A percentile compares a stretch with the other conserved stretches of the same genome.
Evolutionary conservation across 2,888 invertebrate genomes (phyloP).

Genomic region (Monopis laevigella): DNA sequence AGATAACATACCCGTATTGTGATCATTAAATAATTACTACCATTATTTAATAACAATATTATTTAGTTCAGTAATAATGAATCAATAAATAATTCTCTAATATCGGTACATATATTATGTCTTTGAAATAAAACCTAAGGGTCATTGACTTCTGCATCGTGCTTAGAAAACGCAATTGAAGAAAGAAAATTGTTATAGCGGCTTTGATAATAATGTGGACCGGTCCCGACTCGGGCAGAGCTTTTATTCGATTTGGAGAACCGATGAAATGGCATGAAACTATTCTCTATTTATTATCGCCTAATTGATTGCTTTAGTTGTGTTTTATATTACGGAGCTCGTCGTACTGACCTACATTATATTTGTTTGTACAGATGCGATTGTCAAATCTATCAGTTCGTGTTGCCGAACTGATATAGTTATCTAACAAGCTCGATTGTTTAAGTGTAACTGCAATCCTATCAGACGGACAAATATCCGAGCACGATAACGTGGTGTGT

Average conservation of each 20-base stretch:
- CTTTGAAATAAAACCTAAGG: conserved; percentile 5
- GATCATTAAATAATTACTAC: conserved; percentile 4
- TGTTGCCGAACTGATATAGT: background rate
- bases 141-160: conserved; percentile 47
- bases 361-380: background rate
- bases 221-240: no score
- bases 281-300: no score
- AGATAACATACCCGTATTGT: conserved; percentile 2
- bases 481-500: background rate
- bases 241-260: no score
- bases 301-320: background rate
- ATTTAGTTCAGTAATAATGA: background rate
- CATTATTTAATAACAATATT: background rate
- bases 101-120: background rate
- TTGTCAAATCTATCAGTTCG: no score
- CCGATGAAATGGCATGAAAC: no score
- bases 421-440: conserved; percentile 5
- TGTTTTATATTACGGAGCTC: background rate
- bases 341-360: conserved; percentile 3
- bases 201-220: conserved; percentile 51
- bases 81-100: background rate
- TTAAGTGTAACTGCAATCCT: no score
- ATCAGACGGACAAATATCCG: no score
- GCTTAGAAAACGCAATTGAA: conserved; percentile 58
- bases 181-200: conserved; percentile 49